Conservation (phyloP, 2,113 vertebrate genomes). For the Myxocyprinus asiaticus region DNA sequence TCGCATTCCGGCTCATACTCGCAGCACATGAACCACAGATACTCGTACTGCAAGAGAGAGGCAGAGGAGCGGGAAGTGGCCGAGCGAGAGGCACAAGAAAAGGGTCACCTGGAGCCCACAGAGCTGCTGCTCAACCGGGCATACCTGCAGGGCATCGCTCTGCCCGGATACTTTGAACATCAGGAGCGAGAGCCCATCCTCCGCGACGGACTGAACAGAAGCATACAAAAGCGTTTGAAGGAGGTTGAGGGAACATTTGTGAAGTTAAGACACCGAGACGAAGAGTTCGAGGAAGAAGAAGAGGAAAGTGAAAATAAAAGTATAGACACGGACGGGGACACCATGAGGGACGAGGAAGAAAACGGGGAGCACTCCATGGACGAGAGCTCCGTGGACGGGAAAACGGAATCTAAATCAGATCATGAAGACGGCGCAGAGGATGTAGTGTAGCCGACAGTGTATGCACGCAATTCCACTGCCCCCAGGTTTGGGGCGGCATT, state of each 20-base stretch:
- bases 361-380: constrained; percentile 98
- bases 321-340: constrained; percentile 98
- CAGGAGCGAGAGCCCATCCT: constrained; percentile 85
- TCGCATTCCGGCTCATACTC: constrained; percentile 99
- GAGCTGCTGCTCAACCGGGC: constrained; percentile 98
- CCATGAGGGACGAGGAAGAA: constrained; percentile 96
- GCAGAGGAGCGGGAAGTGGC: constrained; percentile 97
- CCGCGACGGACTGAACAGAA: constrained; percentile 83
- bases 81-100: constrained; percentile 92
- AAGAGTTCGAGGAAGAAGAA: constrained; percentile 96
- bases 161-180: constrained; percentile 93
- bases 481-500: too few species aligned
- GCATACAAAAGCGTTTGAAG: constrained; percentile 88
- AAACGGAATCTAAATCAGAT: constrained; percentile 99
- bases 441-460: constrained; percentile 63
- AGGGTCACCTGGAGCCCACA: constrained; percentile 93
- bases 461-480: too few species aligned
- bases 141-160: constrained; percentile 94
- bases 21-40: constrained; percentile 99
- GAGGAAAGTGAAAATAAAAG: constrained; percentile 98
- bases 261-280: constrained; percentile 91
- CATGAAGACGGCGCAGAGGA: constrained; percentile 97
- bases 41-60: constrained; percentile 99
- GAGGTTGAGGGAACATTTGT: constrained; percentile 88
- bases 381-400: constrained; percentile 98